phyloP scores from a whole-genome alignment of 2,113 vertebrate species.

The Nerophis ophidion region DNA sequence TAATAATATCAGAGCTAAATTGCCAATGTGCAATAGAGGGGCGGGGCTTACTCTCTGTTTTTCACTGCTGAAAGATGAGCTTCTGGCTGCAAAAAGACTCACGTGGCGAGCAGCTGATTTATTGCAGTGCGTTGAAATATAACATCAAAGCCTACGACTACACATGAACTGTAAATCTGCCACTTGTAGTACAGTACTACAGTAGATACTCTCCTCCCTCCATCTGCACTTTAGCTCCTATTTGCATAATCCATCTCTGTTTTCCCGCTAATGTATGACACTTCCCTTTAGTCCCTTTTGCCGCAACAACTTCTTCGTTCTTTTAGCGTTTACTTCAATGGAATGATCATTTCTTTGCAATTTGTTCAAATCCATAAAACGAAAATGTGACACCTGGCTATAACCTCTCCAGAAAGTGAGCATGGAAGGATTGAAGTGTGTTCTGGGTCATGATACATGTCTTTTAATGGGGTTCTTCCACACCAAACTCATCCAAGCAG shows the following conservation, averaged over 20 bases:
- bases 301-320: not conserved
- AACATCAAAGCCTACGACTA: conserved; percentile 39
- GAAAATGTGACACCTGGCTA: no score
- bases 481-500: no score
- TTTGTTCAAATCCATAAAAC: no score
- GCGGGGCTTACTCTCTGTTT: conserved; percentile 18
- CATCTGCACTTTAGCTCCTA: not conserved
- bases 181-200: conserved; percentile 9
- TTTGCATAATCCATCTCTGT: conserved; percentile 7
- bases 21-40: not conserved
- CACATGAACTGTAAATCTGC: conserved; percentile 50
- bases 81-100: conserved; percentile 11
- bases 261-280: not conserved
- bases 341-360: not conserved
- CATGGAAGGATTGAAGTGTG: no score
- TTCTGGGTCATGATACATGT: no score
- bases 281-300: not conserved
- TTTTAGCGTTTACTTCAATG: no score
- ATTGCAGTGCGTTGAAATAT: conserved; percentile 53
- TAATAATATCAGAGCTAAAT: not conserved
- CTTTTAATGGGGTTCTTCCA: no score
- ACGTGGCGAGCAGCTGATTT: conserved; percentile 39
- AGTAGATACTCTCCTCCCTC: conserved; percentile 10
- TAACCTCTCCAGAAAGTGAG: no score
- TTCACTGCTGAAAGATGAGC: conserved; percentile 14